Conservation (phyloP, 2,888 invertebrate genomes). For the Drosophila paramelanica region DNA sequence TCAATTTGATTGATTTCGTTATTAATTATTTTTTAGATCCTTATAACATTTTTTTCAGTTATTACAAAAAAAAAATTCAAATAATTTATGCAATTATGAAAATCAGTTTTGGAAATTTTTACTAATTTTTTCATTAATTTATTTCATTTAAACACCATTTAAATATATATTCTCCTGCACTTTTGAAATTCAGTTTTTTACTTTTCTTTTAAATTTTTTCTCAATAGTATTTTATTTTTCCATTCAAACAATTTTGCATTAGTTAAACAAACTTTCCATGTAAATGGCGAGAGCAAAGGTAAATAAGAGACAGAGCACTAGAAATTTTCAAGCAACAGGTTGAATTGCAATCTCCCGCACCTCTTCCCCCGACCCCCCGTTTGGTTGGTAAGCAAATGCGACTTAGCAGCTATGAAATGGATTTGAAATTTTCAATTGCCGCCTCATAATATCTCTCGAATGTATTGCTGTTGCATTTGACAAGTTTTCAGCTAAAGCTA, state of each 20-base stretch:
- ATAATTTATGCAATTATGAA: too few species aligned
- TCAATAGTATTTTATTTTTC: background rate
- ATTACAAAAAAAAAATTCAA: too few species aligned
- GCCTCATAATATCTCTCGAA: conserved; percentile 25
- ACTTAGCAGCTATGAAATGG: conserved; percentile 25
- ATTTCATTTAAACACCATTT: background rate
- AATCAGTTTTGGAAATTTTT: too few species aligned
- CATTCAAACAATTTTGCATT: background rate
- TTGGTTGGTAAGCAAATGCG: conserved; percentile 1
- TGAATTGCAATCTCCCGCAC: conserved; percentile 2
- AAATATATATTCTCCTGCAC: too few species aligned
- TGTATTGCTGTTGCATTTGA: conserved; percentile 54
- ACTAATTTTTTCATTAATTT: too few species aligned
- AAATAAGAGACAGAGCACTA: background rate
- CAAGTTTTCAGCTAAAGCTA: conserved; percentile 60
- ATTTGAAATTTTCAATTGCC: conserved; percentile 47
- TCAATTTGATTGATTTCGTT: too few species aligned
- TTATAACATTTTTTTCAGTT: too few species aligned
- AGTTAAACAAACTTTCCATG: background rate
- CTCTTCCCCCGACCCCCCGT: background rate
- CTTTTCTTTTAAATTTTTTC: too few species aligned
- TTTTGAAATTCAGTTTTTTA: too few species aligned
- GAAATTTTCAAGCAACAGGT: conserved; percentile 21
- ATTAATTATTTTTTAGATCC: too few species aligned
- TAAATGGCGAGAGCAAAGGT: background rate